Base-by-base conservation (phyloP, 2,797 vertebrate species). In the Sibirionetta formosa region DNA sequence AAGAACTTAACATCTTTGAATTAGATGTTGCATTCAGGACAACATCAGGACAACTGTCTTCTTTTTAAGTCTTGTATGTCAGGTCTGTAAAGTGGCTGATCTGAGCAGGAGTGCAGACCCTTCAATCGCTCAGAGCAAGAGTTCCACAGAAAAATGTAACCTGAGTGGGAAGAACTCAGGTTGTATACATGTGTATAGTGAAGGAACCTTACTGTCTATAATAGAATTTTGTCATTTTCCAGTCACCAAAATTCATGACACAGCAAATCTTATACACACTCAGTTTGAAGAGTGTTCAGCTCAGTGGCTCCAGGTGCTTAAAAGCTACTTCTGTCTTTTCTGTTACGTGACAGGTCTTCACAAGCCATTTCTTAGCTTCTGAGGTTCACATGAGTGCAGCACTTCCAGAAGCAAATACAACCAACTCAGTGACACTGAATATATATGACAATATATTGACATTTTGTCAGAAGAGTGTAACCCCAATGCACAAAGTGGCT, bases 391-490 rank as follows among this genome's bases (percentile, higher is more conserved):
- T 4, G 29, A 92, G 63, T 53, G 11, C 63, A 87, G 26, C 38
- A 29, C 60, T 93, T 94, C 54, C 73, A 84, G 71, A 86, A 93
- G 7, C 40, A 91, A 90, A 46, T 36, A 35, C 42, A 93, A 88
- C 70, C 70, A 56, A 78, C 38, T 51, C 60, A 20, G 33, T 97
- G 94, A 92, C 88, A 51, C 61, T 97, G 83, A 97, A 70, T 92
- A 57, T 54, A 50, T 95, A 64, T 82, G 94, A 95, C 77, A 97
- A 85, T 80, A 89, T 78, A 95, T 90, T 97, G 96, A 96, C 71
- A 93, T 97, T 95, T 96, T 97, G 82, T 96, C 90, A 91, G 72
- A 95, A 93, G 81, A 93, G 23, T 50, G 44, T 85, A 88, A 94
- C 91, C 71, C 40, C 48, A n/a, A 23, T 31, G 86, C 3, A 0